These are phyloP conservation scores for Siphlonurus alternatus DNA, from an alignment of 2,888 invertebrate species.

Conservation along the genomic window DNA sequence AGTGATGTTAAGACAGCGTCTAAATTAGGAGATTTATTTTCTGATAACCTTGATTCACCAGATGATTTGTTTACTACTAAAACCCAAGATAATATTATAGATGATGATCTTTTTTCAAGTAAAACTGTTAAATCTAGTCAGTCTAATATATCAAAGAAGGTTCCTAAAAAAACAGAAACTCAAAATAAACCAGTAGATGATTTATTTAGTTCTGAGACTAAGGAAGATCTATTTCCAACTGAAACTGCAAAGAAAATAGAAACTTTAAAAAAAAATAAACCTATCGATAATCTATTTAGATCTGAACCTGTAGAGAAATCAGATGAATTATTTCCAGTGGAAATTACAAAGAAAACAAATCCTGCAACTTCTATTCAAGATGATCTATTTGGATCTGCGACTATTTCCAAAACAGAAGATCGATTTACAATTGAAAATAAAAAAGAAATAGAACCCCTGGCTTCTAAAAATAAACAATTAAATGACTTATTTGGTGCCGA, in stretches of 20 bases:
- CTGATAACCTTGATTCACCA: too few species aligned
- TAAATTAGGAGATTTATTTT: too few species aligned
- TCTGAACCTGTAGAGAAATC: background rate
- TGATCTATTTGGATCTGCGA: background rate
- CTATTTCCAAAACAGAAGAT: background rate
- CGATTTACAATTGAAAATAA: background rate
- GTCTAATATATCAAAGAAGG: too few species aligned
- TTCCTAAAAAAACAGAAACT: too few species aligned
- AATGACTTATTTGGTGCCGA: background rate
- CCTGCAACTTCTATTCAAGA: too few species aligned
- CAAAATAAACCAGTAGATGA: too few species aligned
- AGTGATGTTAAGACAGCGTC: too few species aligned
- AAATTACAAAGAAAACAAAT: background rate
- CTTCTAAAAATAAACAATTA: background rate
- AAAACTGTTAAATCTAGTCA: too few species aligned
- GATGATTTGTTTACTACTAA: too few species aligned
- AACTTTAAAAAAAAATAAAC: background rate
- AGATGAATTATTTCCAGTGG: background rate
- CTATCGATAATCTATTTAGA: background rate
- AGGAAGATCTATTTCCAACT: background rate
- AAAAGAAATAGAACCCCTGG: background rate
- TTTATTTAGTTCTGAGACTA: too few species aligned
- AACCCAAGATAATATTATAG: too few species aligned
- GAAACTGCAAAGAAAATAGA: background rate
- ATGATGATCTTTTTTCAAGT: too few species aligned